These are phyloP conservation scores for Pseudobourletiella spinata DNA, from an alignment of 1,140 invertebrate genomes.

Conservation along the genomic window DNA sequence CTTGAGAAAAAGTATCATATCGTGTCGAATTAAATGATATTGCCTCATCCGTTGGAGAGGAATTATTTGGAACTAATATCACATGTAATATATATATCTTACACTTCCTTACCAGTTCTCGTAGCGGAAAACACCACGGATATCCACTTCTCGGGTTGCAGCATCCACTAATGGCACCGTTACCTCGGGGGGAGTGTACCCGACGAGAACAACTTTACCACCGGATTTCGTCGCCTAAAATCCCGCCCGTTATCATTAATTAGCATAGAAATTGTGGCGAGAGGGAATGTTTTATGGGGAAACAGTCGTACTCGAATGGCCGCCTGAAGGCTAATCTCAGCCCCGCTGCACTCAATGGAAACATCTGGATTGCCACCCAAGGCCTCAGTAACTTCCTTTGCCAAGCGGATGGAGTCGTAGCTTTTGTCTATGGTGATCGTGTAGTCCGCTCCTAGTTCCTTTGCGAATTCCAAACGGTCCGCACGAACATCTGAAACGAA, in stretches of 20 bases:
- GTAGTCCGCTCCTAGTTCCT: slow-evolving; percentile 68
- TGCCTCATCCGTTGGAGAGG: slow-evolving; percentile 6
- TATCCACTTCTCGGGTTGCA: slow-evolving; percentile 74
- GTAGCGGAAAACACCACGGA: slow-evolving; percentile 86
- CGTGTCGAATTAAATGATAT: not conserved
- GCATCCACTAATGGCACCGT: slow-evolving; percentile 46
- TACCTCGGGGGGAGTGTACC: slow-evolving; percentile 67
- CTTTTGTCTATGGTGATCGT: slow-evolving; percentile 44
- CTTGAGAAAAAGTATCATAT: slow-evolving; percentile 43
- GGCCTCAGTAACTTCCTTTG: slow-evolving; percentile 51
- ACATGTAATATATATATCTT: slow-evolving; percentile 8
- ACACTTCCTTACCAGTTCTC: slow-evolving; percentile 63
- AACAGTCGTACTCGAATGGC: slow-evolving; percentile 32
- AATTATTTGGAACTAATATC: not conserved
- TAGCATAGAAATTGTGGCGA: not conserved
- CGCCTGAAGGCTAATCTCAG: slow-evolving; percentile 29
- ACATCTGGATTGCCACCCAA: slow-evolving; percentile 63
- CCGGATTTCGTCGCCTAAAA: slow-evolving; percentile 68
- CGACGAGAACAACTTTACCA: slow-evolving; percentile 74
- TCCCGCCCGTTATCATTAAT: not conserved
- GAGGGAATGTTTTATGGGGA: not conserved
- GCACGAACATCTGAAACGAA: slow-evolving; percentile 58
- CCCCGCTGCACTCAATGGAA: slow-evolving; percentile 56
- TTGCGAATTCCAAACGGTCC: slow-evolving; percentile 65
- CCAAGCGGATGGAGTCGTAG: slow-evolving; percentile 48